Evolutionary conservation across 92 coral and sea anemone genomes (phyloP), one percentile per base, ranked within the genome.

Genomic region (Epizoanthus stellaris): DNA sequence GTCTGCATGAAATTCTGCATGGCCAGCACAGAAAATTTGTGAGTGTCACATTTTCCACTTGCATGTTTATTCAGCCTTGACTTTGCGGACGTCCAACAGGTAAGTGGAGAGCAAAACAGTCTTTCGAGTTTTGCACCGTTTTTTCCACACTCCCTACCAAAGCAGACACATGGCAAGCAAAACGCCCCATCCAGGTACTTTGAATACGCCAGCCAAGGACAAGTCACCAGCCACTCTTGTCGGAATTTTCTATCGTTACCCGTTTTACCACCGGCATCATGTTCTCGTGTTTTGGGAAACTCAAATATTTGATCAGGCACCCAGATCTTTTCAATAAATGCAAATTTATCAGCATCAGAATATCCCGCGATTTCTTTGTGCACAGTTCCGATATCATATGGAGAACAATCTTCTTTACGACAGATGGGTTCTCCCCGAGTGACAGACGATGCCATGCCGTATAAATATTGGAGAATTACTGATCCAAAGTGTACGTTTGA

Each of bases 1-100:
- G 85, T 75, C 53, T 20, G 75, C 85, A 81, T 47, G 85, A 67
- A 81, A 81, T 81, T 81, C 76, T 81, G 85, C 76, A 67, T 67
- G 67, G 76, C 85, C 85, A 81, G 67, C 47, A 67, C 76, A 64
- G 25, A 23, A 23, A 23, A 23, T 23, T 23, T 23, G 25, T 23
- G 25, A 23, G 75, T 43, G 39, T 62, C 38, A 21, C 57, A 67
- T 65, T 43, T 81, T 47, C 75, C 85, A 43, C 60, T 67, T 3
- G 73, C 12, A 43, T 81, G 60, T 63, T 70, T 79, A 76, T 64
- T 53, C 75, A 79, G 65, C 53, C 56, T 79, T 79, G 65, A 63
- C 67, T 43, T 47, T 11, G 63, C 59, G 66, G 76, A 67, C 76
- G 52, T 68, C 49, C 85, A 81, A 66, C 49, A 43, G 49, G 49